phyloP scores from a whole-genome alignment of 2,797 vertebrate genomes.

The Phrynocephalus guinanensis region DNA sequence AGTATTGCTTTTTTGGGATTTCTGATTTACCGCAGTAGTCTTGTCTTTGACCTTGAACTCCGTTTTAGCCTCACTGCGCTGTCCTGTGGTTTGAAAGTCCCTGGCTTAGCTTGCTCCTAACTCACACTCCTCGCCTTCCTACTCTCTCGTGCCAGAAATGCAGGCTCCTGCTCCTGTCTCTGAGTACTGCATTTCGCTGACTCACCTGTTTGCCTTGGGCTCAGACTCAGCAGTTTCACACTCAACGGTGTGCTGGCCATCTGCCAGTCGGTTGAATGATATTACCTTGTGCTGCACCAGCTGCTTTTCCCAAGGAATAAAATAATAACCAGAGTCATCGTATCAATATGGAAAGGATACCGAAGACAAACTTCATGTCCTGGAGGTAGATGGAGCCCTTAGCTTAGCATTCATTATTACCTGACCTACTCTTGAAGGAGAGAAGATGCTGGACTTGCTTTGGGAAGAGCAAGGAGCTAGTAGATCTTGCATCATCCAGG shows the following conservation, averaged over 20 bases:
- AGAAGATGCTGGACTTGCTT: not conserved
- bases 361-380: not conserved
- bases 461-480: not conserved
- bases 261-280: slow-evolving; percentile 7
- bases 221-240: slow-evolving; percentile 10
- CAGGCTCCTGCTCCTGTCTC: not conserved
- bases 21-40: not conserved
- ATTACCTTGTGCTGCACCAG: not conserved
- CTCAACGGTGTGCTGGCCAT: not conserved
- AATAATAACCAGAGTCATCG: slow-evolving; percentile 4
- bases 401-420: not conserved
- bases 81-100: not conserved
- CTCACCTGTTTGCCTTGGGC: not conserved
- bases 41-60: not conserved
- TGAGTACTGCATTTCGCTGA: not conserved
- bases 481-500: not conserved
- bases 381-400: slow-evolving; percentile 12
- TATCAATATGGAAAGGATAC: not conserved
- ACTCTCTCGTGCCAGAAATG: not conserved
- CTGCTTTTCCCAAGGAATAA: slow-evolving; percentile 7
- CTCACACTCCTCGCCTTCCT: not conserved
- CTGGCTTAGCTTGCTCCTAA: not conserved
- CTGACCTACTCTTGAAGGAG: not conserved
- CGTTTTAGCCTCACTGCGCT: not conserved
- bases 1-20: not conserved